These are phyloP conservation scores for Syrista parreyssii DNA, from an alignment of 2,888 invertebrate genomes.

Conservation along the genomic window DNA sequence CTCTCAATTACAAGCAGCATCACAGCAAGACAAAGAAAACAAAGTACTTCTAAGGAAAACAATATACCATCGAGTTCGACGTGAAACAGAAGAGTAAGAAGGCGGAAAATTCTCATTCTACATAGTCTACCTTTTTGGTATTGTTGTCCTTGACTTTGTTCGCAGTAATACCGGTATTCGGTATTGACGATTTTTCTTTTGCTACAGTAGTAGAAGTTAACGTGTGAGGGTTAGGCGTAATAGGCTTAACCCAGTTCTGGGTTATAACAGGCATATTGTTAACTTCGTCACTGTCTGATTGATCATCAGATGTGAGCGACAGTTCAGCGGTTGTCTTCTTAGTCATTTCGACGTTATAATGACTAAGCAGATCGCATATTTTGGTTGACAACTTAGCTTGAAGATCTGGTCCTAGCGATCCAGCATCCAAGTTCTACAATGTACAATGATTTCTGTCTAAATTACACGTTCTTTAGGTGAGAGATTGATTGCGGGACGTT, in stretches of 20 bases:
- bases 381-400: conserved; percentile 56
- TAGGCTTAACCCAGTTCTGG: conserved; percentile 56
- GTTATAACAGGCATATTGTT: conserved; percentile 52
- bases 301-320: conserved; percentile 57
- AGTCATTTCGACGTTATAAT: conserved; percentile 51
- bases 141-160: conserved; percentile 58
- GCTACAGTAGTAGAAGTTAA: conserved; percentile 50
- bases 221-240: conserved; percentile 53
- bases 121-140: conserved; percentile 57
- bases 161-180: conserved; percentile 49
- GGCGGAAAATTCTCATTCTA: conserved; percentile 24
- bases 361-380: conserved; percentile 56
- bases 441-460: conserved; percentile 44
- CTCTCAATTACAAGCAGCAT: conserved; percentile 27
- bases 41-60: conserved; percentile 16
- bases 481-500: not conserved
- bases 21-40: conserved; percentile 1
- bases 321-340: conserved; percentile 55
- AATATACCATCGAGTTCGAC: conserved; percentile 13
- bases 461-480: conserved; percentile 35
- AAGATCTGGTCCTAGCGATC: conserved; percentile 58
- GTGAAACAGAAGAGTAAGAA: conserved; percentile 12
- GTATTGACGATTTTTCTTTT: conserved; percentile 58
- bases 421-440: conserved; percentile 61
- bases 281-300: conserved; percentile 59